A percentile compares a stretch with the other conserved stretches of the same genome.
These are phyloP conservation scores for Entomobrya proxima DNA, from an alignment of 2,888 invertebrate species.

Conservation along the genomic window DNA sequence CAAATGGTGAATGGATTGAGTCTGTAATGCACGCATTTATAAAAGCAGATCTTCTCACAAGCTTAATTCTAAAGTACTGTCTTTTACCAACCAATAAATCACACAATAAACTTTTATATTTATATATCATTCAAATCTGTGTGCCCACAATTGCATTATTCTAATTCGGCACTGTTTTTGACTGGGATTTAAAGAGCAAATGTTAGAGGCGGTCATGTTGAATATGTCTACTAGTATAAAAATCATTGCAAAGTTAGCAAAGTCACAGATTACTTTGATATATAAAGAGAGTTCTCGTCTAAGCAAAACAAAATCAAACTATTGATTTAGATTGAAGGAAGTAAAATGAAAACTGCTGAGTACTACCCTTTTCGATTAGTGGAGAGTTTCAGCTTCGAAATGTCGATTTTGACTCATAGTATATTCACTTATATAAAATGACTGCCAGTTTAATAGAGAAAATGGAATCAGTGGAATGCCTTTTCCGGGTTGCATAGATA, in stretches of 20 bases:
- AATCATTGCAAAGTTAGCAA: not conserved
- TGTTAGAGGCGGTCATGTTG: not conserved
- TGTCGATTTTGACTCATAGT: not conserved
- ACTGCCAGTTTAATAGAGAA: not conserved
- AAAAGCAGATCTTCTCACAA: too few species aligned
- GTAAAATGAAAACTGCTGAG: not conserved
- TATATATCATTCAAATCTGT: not conserved
- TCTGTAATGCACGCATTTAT: too few species aligned
- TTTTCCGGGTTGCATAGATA: not conserved
- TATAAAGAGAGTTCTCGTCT: not conserved
- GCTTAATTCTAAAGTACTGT: too few species aligned
- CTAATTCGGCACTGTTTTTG: not conserved
- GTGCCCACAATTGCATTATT: not conserved
- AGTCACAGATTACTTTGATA: not conserved
- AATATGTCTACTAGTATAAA: not conserved
- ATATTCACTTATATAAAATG: not conserved
- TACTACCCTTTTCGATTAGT: slow-evolving; percentile 21
- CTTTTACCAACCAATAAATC: not conserved
- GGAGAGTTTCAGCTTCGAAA: slow-evolving; percentile 14
- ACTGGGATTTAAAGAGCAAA: not conserved
- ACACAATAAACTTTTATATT: not conserved
- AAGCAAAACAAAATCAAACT: not conserved
- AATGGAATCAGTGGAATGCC: not conserved
- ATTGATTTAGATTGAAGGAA: not conserved
- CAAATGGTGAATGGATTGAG: too few species aligned